These are phyloP conservation scores for Sparidentex hasta DNA, from an alignment of 2,797 vertebrate species.

Conservation along the genomic window DNA sequence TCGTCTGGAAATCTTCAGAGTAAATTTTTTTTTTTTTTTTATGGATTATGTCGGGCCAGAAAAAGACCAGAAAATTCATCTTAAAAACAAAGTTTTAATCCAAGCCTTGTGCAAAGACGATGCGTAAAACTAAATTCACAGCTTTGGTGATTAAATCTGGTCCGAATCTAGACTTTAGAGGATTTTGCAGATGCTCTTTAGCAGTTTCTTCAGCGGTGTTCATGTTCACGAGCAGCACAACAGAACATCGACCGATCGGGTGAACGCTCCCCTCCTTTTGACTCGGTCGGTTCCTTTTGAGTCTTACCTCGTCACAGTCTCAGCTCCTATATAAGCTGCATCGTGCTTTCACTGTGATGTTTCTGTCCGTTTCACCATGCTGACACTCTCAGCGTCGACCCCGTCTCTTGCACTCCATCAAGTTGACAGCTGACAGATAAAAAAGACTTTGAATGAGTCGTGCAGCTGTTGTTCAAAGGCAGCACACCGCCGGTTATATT, in stretches of 20 bases:
- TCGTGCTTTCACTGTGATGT: background rate
- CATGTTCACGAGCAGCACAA: background rate
- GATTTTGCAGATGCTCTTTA: background rate
- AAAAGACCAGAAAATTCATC: background rate
- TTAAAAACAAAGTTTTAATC: background rate
- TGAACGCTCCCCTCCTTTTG: background rate
- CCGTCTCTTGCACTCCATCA: background rate
- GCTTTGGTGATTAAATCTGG: too few species aligned
- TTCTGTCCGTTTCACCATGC: background rate
- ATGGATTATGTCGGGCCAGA: background rate
- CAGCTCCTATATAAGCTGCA: background rate
- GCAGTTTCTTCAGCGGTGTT: background rate
- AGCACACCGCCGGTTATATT: background rate
- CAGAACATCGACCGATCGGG: conserved; percentile 26
- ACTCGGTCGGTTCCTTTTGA: background rate
- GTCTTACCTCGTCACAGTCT: background rate
- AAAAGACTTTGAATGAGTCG: background rate
- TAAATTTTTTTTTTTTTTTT: conserved; percentile 6
- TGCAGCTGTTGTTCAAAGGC: background rate
- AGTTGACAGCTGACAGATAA: background rate
- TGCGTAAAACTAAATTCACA: too few species aligned
- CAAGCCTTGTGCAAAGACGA: too few species aligned
- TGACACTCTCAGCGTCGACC: background rate
- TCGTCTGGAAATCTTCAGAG: background rate
- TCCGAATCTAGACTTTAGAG: background rate